A percentile compares a stretch with the other conserved stretches of the same genome.
Evolutionary conservation across 1,140 invertebrate genomes (phyloP).

Genomic region (Rhyzopertha dominica): DNA sequence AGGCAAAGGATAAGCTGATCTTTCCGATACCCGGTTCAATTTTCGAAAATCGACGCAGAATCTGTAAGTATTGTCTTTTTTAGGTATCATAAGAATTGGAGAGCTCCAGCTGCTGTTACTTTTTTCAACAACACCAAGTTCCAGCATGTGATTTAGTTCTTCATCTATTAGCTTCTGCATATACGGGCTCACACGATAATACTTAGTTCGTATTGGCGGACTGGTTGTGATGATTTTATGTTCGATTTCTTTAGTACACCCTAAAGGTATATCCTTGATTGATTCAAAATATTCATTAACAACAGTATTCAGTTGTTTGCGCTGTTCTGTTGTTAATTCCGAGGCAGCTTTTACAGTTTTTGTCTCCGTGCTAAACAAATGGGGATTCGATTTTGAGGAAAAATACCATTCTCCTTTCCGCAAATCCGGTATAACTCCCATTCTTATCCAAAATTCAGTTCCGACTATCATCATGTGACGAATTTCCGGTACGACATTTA

Average conservation of each 20-base stretch:
- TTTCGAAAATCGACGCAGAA: constrained; percentile 7
- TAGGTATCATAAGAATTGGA: constrained; percentile 24
- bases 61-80: constrained; percentile 16
- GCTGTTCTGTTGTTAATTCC: no score
- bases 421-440: no score
- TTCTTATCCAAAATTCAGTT: no score
- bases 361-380: no score
- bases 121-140: not conserved
- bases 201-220: constrained; percentile 28
- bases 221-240: no score
- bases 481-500: no score
- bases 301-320: no score
- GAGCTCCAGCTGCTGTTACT: constrained; percentile 1
- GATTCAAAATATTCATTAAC: not conserved
- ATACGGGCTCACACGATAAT: constrained; percentile 21
- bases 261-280: not conserved
- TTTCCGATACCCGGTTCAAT: constrained; percentile 14
- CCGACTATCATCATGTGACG: no score
- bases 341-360: no score
- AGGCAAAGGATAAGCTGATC: constrained; percentile 28
- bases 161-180: constrained; percentile 17
- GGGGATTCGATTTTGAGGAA: no score
- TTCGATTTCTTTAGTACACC: constrained; percentile 3
- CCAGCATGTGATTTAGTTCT: not conserved
- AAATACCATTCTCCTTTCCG: no score